Percentiles rank a stretch among this genome's conserved stretches.
These are phyloP conservation scores for Stegodyphus dumicola DNA, from an alignment of 1,140 invertebrate species.

Conservation along the genomic window DNA sequence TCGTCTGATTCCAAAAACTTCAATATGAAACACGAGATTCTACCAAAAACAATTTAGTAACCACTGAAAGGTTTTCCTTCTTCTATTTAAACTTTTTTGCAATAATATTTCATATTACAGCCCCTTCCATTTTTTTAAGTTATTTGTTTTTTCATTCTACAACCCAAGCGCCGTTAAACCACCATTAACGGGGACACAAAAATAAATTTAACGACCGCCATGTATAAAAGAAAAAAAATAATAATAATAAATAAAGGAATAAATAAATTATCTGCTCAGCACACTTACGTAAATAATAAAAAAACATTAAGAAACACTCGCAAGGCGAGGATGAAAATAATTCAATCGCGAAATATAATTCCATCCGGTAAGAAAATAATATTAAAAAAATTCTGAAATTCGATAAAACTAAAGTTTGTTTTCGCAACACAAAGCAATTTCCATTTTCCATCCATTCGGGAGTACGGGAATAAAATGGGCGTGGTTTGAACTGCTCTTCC, in stretches of 20 bases:
- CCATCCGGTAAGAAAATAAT: constrained; percentile 40
- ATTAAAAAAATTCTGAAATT: constrained; percentile 41
- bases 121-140: constrained; percentile 1
- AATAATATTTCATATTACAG: constrained; percentile 48
- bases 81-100: background rate
- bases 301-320: background rate
- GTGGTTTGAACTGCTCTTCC: constrained; percentile 21
- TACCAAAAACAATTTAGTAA: constrained; percentile 41
- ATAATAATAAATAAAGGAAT: background rate
- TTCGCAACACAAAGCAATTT: constrained; percentile 49
- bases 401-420: constrained; percentile 55
- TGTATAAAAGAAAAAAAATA: constrained; percentile 3
- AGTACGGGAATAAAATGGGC: constrained; percentile 28
- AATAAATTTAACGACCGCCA: constrained; percentile 49
- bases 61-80: background rate
- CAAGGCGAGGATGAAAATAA: constrained; percentile 46
- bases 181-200: constrained; percentile 31
- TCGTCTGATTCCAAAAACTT: no score
- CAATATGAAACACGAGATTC: no score
- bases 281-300: background rate
- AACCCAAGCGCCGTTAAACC: constrained; percentile 33
- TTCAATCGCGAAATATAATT: constrained; percentile 60
- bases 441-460: constrained; percentile 43
- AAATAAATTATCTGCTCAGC: background rate
- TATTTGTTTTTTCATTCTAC: background rate